A percentile compares a stretch with the other conserved stretches of the same genome.
These are phyloP conservation scores for Eubasilissa splendida DNA, from an alignment of 2,888 invertebrate genomes.

Conservation along the genomic window DNA sequence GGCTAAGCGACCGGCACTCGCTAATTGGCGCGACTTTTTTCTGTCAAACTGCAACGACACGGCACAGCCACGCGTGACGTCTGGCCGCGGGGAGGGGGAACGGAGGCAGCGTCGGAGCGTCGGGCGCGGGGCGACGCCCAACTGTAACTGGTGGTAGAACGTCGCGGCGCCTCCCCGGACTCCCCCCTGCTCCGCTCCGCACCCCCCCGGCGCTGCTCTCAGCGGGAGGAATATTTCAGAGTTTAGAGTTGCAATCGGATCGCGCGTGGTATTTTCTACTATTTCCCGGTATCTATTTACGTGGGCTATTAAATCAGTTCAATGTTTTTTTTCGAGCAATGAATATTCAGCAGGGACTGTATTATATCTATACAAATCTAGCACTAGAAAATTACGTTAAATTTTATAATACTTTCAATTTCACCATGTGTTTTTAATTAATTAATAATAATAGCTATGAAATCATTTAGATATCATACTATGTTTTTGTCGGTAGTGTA, in stretches of 20 bases:
- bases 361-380: no score
- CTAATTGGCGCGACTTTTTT: conserved; percentile 56
- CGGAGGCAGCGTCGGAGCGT: conserved; percentile 53
- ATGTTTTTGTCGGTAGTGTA: no score
- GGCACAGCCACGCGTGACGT: conserved; percentile 6
- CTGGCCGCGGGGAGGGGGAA: conserved; percentile 10
- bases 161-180: conserved; percentile 30
- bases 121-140: conserved; percentile 57
- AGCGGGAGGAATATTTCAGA: not conserved
- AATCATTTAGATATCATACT: no score
- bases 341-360: no score
- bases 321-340: not conserved
- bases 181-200: conserved; percentile 8
- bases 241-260: not conserved
- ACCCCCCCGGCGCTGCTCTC: not conserved
- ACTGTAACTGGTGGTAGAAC: conserved; percentile 51
- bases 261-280: no score
- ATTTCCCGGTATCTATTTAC: not conserved
- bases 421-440: no score
- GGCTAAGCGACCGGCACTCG: not conserved
- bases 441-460: no score
- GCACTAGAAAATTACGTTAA: no score
- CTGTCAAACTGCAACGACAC: not conserved
- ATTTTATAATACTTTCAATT: no score
- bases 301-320: not conserved